Conservation (phyloP, 30 jellyfish, hydroid and myxozoan genomes). For the Aurelia aurita complex sp. Pacific region DNA sequence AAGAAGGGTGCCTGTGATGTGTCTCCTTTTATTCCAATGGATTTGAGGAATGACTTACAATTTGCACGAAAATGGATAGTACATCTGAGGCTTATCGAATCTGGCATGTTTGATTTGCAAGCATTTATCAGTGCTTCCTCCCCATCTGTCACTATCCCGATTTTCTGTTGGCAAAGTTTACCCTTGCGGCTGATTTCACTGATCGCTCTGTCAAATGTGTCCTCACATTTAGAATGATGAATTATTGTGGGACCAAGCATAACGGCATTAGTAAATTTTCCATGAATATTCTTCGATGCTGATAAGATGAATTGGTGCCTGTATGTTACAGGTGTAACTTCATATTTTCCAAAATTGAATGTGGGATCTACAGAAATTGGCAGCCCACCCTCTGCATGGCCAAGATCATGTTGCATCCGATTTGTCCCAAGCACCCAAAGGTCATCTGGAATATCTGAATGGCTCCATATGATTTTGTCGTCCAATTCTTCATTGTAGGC, state of each 20-base stretch:
- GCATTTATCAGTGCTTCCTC: not conserved
- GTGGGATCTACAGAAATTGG: not conserved
- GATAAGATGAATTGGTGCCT: not conserved
- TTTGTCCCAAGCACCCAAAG: not conserved
- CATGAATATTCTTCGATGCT: not conserved
- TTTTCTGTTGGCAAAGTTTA: not conserved
- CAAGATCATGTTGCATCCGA: not conserved
- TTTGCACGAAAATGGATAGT: not conserved
- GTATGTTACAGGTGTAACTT: slow-evolving; percentile 1
- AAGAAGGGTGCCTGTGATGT: not conserved
- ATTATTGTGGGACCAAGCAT: not conserved
- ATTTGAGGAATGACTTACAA: not conserved
- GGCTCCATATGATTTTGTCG: not conserved
- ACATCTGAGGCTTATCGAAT: not conserved
- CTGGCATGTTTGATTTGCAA: not conserved
- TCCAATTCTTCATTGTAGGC: slow-evolving; percentile 10
- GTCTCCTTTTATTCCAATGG: not conserved
- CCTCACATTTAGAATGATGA: not conserved
- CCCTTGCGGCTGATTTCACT: not conserved
- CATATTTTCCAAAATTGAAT: not conserved
- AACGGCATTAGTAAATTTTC: not conserved
- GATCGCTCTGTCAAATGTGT: not conserved
- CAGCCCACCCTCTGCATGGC: not conserved
- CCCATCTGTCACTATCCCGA: slow-evolving; percentile 5
- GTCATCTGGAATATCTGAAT: not conserved